A percentile compares a stretch with the other conserved stretches of the same genome.
Evolutionary conservation across 2,797 vertebrate species (phyloP).

Genomic region (Anguilla pacifica): DNA sequence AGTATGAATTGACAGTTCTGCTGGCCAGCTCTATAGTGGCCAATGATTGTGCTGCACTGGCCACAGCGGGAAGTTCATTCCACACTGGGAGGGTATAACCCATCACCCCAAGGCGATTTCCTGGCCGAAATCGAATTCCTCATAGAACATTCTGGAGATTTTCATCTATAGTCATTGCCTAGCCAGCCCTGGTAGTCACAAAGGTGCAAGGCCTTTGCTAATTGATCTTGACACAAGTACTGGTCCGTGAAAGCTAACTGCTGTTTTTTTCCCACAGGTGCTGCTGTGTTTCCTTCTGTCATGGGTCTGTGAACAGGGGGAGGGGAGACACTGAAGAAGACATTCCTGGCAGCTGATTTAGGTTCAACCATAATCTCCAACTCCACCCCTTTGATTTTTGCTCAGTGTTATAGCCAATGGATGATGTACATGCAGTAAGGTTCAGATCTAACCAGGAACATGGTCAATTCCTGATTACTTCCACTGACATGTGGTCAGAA

Average conservation of each 20-base stretch:
- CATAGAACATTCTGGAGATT: not conserved
- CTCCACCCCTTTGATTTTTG: not conserved
- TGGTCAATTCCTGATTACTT: not conserved
- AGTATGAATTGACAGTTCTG: no score
- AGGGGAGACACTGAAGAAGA: not conserved
- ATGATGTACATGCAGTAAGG: not conserved
- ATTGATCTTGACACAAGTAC: conserved; percentile 17
- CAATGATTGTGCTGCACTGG: no score
- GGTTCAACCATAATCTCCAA: not conserved
- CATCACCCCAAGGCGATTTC: no score
- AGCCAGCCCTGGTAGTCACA: not conserved
- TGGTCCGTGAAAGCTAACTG: conserved; percentile 14
- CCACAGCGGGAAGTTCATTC: no score
- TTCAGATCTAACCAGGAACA: not conserved
- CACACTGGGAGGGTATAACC: no score
- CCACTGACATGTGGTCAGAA: conserved; percentile 13
- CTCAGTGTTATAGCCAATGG: not conserved
- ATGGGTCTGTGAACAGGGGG: conserved; percentile 68
- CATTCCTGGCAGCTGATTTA: not conserved
- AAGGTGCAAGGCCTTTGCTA: not conserved
- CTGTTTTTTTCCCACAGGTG: conserved; percentile 58
- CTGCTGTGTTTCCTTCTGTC: conserved; percentile 72
- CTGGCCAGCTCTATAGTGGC: no score
- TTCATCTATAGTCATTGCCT: not conserved
- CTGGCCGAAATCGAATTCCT: no score